Percentiles rank a stretch among this genome's conserved stretches.
These are phyloP conservation scores for Hartigia nigra DNA, from an alignment of 2,888 invertebrate genomes.

Conservation along the genomic window DNA sequence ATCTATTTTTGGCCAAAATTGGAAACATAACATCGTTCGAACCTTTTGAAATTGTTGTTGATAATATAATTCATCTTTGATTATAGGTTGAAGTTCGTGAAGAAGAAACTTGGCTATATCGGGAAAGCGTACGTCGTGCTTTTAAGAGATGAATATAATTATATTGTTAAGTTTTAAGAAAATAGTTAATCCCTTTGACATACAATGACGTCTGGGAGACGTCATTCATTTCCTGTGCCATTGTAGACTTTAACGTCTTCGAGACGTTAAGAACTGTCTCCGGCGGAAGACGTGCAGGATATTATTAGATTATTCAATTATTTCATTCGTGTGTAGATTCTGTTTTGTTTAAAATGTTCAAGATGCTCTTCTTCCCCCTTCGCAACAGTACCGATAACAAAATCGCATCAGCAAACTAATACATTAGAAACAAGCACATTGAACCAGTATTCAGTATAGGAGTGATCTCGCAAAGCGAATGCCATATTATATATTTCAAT, in stretches of 20 bases:
- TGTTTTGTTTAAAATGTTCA: constrained; percentile 8
- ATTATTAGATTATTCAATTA: constrained; percentile 17
- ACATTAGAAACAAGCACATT: background rate
- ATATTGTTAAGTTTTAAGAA: no score
- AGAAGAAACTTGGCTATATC: no score
- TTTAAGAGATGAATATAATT: no score
- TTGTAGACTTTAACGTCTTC: no score
- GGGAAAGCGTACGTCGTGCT: no score
- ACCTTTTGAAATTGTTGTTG: no score
- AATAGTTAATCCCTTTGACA: background rate
- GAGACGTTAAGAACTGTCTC: no score
- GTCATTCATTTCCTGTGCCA: background rate
- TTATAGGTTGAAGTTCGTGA: no score
- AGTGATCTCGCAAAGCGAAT: background rate
- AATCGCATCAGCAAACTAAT: background rate
- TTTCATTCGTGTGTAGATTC: constrained; percentile 18
- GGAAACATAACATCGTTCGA: no score
- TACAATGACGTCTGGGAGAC: background rate
- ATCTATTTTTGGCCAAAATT: no score
- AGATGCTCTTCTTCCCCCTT: constrained; percentile 22
- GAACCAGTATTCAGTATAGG: background rate
- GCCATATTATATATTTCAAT: background rate
- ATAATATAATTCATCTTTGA: no score
- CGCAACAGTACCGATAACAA: constrained; percentile 9
- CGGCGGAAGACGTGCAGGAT: constrained; percentile 15